Evolutionary conservation across 2,113 vertebrate genomes (phyloP).

Genomic region (Ptilonorhynchus violaceus): DNA sequence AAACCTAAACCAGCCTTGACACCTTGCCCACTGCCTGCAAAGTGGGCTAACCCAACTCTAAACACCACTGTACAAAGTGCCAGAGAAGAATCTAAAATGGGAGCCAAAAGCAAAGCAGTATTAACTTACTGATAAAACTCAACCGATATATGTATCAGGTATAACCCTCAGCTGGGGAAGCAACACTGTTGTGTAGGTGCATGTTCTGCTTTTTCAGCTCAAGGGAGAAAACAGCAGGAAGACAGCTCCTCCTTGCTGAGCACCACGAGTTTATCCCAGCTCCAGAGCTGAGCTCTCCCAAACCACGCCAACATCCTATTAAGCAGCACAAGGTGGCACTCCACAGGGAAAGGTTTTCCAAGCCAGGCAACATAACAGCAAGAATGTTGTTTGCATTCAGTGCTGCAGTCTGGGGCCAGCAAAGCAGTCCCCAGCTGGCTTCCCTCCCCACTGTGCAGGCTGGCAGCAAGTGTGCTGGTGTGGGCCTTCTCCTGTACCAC

Average conservation of each 20-base stretch:
- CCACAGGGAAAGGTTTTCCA: neutral
- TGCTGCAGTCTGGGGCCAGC: neutral
- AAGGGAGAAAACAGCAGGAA: neutral
- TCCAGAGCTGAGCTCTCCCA: neutral
- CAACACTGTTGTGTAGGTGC: neutral
- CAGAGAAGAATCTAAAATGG: neutral
- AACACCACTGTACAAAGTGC: neutral
- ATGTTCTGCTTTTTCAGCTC: neutral
- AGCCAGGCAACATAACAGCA: neutral
- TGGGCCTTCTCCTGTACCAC: neutral
- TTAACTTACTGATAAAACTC: neutral
- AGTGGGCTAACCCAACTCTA: neutral
- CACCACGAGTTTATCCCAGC: rapidly evolving
- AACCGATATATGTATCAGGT: neutral
- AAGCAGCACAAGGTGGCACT: neutral
- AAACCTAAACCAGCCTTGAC: neutral
- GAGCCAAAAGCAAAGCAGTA: neutral
- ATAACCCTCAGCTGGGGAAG: neutral
- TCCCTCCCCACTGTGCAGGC: neutral
- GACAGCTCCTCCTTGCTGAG: neutral
- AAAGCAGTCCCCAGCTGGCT: neutral
- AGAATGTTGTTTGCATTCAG: neutral
- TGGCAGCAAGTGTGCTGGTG: neutral
- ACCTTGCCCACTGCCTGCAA: neutral
- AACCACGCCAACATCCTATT: neutral